phyloP scores from a whole-genome alignment of 2,113 vertebrate genomes.

The Dinomys branickii region DNA sequence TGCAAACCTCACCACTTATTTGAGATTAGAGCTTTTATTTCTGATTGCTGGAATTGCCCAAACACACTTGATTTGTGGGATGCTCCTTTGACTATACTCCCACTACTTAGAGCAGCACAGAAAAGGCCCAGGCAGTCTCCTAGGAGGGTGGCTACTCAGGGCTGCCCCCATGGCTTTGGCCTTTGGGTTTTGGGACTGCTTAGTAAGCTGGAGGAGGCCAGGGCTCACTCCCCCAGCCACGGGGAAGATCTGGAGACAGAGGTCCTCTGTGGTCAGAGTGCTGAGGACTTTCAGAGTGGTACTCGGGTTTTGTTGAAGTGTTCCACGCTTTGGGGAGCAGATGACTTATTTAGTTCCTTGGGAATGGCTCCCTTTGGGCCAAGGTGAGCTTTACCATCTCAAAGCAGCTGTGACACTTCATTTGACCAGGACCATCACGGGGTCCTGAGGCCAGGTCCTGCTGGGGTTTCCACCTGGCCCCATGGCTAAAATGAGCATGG shows the following conservation, averaged over 20 bases:
- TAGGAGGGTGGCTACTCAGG: neutral
- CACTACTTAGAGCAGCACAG: neutral
- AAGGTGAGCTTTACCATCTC: neutral
- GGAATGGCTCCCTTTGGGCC: neutral
- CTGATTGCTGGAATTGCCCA: constrained; percentile 1
- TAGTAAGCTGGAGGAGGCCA: neutral
- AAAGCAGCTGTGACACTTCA: neutral
- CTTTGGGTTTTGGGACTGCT: no score
- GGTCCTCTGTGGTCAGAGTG: neutral
- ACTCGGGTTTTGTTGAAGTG: neutral
- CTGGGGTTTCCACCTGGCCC: neutral
- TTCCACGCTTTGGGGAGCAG: no score
- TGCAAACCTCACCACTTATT: neutral
- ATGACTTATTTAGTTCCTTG: neutral
- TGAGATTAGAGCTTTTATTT: neutral
- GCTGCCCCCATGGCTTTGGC: fast-evolving
- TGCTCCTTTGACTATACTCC: neutral
- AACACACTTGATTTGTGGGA: neutral
- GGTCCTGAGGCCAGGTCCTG: neutral
- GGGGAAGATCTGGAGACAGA: neutral
- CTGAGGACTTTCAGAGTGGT: neutral
- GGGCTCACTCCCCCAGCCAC: neutral
- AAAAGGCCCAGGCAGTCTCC: neutral
- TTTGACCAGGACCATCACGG: neutral
- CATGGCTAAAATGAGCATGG: neutral